Percentiles rank a stretch among this genome's conserved stretches.
phyloP scores from a whole-genome alignment of 2,888 invertebrate genomes.

The Anarsia innoxiella region DNA sequence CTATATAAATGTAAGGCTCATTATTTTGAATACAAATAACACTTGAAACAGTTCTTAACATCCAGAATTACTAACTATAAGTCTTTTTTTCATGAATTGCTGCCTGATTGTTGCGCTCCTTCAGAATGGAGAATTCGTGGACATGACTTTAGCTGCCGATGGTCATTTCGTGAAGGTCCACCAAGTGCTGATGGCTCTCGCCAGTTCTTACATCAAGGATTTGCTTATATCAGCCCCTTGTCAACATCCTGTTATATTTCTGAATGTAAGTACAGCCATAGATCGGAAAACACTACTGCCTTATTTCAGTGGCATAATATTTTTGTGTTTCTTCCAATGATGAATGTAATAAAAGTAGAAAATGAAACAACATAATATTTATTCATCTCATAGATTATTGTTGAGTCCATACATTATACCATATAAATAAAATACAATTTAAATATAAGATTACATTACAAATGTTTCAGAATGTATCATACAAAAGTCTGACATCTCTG shows the following conservation, averaged over 20 bases:
- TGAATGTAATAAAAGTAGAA: background rate
- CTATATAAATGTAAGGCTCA: no score
- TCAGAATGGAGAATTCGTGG: constrained; percentile 68
- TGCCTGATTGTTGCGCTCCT: no score
- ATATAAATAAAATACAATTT: background rate
- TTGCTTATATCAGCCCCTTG: constrained; percentile 60
- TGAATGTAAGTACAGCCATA: constrained; percentile 60
- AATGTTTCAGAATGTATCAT: constrained; percentile 44
- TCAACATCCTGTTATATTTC: constrained; percentile 63
- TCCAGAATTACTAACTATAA: no score
- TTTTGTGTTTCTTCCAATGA: background rate
- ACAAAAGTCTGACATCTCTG: constrained; percentile 39
- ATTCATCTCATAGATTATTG: background rate
- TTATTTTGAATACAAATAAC: no score
- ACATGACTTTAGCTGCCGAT: constrained; percentile 65
- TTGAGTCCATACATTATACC: background rate
- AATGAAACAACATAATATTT: background rate
- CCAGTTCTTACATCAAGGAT: constrained; percentile 63
- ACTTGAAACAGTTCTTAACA: no score
- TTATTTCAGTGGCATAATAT: background rate
- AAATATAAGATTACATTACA: background rate
- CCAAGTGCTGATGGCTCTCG: constrained; percentile 54
- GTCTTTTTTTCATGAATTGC: no score
- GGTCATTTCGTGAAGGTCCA: constrained; percentile 65
- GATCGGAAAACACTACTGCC: background rate